phyloP scores from a whole-genome alignment of 2,888 invertebrate species.

The Pinctada fucata region DNA sequence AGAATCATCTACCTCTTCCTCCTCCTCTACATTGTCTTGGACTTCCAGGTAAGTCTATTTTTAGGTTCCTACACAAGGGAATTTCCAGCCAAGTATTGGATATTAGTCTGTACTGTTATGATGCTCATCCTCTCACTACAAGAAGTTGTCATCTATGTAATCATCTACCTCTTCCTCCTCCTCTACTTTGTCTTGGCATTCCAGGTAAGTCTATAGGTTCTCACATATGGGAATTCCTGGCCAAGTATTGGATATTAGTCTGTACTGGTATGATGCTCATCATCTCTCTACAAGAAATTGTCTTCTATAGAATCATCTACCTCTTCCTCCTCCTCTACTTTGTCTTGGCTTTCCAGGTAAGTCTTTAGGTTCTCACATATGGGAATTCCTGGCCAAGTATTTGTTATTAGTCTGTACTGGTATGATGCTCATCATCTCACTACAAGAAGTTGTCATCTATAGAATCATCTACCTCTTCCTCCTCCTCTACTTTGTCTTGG shows the following conservation, averaged over 20 bases:
- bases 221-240: slow-evolving; percentile 81
- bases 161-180: slow-evolving; percentile 97
- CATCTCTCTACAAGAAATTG: slow-evolving; percentile 89
- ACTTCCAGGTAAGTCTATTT: slow-evolving; percentile 87
- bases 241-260: slow-evolving; percentile 97
- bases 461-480: slow-evolving; percentile 97
- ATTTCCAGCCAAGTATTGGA: slow-evolving; percentile 94
- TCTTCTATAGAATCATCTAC: slow-evolving; percentile 96
- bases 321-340: slow-evolving; percentile 97
- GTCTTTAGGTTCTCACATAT: slow-evolving; percentile 37
- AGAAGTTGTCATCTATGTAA: slow-evolving; percentile 93
- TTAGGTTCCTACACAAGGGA: slow-evolving; percentile 76
- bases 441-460: slow-evolving; percentile 92
- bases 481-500: slow-evolving; percentile 93
- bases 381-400: slow-evolving; percentile 88
- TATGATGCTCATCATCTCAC: slow-evolving; percentile 93
- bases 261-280: slow-evolving; percentile 94
- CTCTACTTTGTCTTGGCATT: slow-evolving; percentile 94
- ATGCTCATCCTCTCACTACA: slow-evolving; percentile 92
- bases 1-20: slow-evolving; percentile 97
- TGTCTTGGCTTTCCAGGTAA: slow-evolving; percentile 94
- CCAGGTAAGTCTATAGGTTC: slow-evolving; percentile 83
- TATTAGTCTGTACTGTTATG: slow-evolving; percentile 89
- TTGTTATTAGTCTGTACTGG: slow-evolving; percentile 98
- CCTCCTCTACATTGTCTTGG: slow-evolving; percentile 93